Conservation (phyloP, 2,888 invertebrate genomes). For the Drosophila kokeensis region DNA sequence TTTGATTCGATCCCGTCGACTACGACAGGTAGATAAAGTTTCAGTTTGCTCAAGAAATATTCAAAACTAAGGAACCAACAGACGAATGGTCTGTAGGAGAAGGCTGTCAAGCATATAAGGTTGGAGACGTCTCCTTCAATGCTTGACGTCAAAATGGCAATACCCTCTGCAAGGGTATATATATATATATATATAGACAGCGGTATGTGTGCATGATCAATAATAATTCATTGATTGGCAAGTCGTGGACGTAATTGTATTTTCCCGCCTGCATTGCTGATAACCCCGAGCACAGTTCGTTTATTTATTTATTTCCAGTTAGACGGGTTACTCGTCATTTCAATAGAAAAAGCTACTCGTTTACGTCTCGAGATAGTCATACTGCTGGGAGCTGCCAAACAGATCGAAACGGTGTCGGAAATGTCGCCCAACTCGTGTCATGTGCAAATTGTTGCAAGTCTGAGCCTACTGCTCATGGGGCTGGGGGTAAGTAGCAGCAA, state of each 20-base stretch:
- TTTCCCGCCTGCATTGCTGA: slow-evolving; percentile 36
- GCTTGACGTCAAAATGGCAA: neutral
- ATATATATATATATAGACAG: neutral
- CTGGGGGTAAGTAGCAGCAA: slow-evolving; percentile 37
- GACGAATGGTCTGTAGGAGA: neutral
- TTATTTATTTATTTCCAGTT: slow-evolving; percentile 36
- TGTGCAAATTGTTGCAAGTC: slow-evolving; percentile 10
- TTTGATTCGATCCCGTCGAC: neutral
- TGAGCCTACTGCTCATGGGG: slow-evolving; percentile 26
- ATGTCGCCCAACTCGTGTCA: slow-evolving; percentile 21
- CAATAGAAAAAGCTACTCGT: neutral
- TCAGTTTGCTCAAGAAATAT: neutral
- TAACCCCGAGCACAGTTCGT: slow-evolving; percentile 41
- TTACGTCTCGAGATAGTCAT: slow-evolving; percentile 1
- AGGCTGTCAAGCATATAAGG: neutral
- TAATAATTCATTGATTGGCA: slow-evolving; percentile 23
- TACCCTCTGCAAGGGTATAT: neutral
- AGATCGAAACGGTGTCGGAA: slow-evolving; percentile 21
- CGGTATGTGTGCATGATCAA: slow-evolving; percentile 7
- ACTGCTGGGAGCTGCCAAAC: slow-evolving; percentile 26
- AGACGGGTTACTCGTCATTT: slow-evolving; percentile 31
- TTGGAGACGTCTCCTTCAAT: neutral
- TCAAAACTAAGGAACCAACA: neutral
- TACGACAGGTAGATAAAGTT: neutral
- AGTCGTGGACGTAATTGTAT: slow-evolving; percentile 16